Evolutionary conservation across 2,113 vertebrate genomes (phyloP), one percentile per base, ranked within the genome.

Genomic region (Hystrix cristata): DNA sequence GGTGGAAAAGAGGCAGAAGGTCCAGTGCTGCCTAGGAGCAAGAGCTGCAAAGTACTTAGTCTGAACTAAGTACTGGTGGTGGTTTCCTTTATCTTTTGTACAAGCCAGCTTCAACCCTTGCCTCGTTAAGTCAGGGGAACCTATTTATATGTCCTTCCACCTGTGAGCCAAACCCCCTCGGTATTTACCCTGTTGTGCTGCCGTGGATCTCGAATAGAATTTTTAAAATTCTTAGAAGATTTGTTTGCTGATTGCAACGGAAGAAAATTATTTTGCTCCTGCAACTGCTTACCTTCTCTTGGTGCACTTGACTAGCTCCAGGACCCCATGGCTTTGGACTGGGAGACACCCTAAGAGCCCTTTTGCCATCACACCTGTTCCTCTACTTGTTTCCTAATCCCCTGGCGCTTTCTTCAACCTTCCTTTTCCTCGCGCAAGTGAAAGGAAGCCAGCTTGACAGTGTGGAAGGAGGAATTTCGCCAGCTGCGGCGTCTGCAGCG

Each of bases 301-400:
- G 25, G 83, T 85, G 79, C n/a, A 10, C 31, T 82, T n/a, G 64
- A n/a, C 86, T 57, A 86, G 79, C 72, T 85, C 85, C 34, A 80
- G 86, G 31, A 88, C 57, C 51, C 95, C 10, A 43, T 87, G 71
- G 51, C 34, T 90, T 71, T 38, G 62, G 48, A 71, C 46, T 23
- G 31, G 7, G 74, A 21, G 76, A 6, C 86, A 43, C 62, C 59
- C 67, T 34, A 88, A 86, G 71, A 81, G 57, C 60, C 88, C 84
- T 94, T 91, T 93, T 87, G 88, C 95, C 91, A 87, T 96, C 69
- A 79, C 96, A 97, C 98, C 96, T 97, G 97, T 96, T 96, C 60
- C 89, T 83, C 86, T 80, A 74, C 94, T 94, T 96, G 94, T 95
- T 96, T 95, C 95, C 80, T 87, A 96, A 96, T 92, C 92, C 57